Evolutionary conservation across 2,113 vertebrate genomes (phyloP).

Genomic region (Origma solitaria): DNA sequence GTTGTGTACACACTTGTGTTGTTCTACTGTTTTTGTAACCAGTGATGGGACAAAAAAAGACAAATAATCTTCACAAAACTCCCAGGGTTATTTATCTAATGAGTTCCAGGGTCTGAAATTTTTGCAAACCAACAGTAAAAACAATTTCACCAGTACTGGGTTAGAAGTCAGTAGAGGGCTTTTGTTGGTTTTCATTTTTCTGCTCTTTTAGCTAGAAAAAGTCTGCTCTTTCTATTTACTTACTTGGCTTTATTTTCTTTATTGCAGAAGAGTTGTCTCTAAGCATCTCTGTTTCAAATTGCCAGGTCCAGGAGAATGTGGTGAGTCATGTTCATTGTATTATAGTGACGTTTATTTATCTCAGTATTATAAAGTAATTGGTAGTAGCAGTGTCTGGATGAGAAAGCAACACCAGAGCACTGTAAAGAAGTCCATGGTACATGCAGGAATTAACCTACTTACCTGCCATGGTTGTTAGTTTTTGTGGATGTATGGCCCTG

Average conservation of each 20-base stretch:
- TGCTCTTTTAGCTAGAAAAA: not conserved
- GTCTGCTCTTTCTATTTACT: not conserved
- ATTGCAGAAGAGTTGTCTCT: constrained; percentile 91
- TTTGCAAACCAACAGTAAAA: not conserved
- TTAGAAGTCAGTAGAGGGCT: not conserved
- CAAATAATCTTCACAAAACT: not conserved
- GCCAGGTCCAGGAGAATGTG: constrained; percentile 97
- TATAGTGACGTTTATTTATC: not conserved
- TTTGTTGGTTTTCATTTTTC: not conserved
- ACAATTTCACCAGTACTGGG: rapidly evolving
- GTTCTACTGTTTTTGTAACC: not conserved
- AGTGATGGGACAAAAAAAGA: not conserved
- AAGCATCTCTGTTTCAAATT: constrained; percentile 97
- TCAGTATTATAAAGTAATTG: not conserved
- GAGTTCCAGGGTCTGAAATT: not conserved
- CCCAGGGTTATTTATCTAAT: not conserved
- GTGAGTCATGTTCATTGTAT: constrained; percentile 74
- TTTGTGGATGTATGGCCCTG: not conserved
- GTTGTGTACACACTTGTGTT: not conserved
- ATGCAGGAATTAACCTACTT: not conserved
- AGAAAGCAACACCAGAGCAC: not conserved
- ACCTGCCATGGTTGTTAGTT: not conserved
- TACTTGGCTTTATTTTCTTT: constrained; percentile 22
- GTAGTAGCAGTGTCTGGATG: not conserved
- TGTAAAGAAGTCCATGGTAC: not conserved